Evolutionary conservation across 2,113 vertebrate species (phyloP), one percentile per base, ranked within the genome.

Genomic region (Abramis brama): DNA sequence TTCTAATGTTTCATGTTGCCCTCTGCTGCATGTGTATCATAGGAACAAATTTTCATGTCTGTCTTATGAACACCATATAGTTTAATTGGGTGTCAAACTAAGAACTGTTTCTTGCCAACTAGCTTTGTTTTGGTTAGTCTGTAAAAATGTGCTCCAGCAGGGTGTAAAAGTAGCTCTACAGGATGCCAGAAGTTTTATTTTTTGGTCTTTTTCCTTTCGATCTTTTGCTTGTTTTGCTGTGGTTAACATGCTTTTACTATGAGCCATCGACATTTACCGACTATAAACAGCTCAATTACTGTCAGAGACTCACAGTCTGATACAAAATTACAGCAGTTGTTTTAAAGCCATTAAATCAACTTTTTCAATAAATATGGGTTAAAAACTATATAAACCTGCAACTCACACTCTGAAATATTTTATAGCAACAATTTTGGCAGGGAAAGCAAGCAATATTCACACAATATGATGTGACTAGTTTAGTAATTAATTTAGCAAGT

Each of bases 1-100:
- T 71, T 45, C 76, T 85, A 57, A 85, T 55, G 36, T 85, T 68
- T 86, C 66, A 59, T 50, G 55, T 50, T 59, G 33, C 36, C 19
- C 81, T 71, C 81, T 57, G 47, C 27, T 39, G 50, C 45, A 13
- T 59, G 68, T n/a, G 23, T 57, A 11, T 57, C 23, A 73, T 17
- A 4, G 30, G 50, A 73, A 33, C 25, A 70, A 1, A 11, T 23
- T 59, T 59, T 39, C 52, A 57, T 6, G 12, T 70, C 19, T 70
- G 25, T 12, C 30, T 59, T 23, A 39, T 59, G 17, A 6, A 39
- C 55, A n/a, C 11, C 30, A 2, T 45, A 25, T 62, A 23, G 11
- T 21, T 45, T 45, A 27, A 45, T 4, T 27, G 13, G 36, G 36
- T 45, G 57, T 80, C 57, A 45, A 25, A 62, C 21, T 62, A 21